A percentile compares a stretch with the other conserved stretches of the same genome.
Conservation (phyloP, 92 coral and sea anemone species). For the Nematostella vectensis region DNA sequence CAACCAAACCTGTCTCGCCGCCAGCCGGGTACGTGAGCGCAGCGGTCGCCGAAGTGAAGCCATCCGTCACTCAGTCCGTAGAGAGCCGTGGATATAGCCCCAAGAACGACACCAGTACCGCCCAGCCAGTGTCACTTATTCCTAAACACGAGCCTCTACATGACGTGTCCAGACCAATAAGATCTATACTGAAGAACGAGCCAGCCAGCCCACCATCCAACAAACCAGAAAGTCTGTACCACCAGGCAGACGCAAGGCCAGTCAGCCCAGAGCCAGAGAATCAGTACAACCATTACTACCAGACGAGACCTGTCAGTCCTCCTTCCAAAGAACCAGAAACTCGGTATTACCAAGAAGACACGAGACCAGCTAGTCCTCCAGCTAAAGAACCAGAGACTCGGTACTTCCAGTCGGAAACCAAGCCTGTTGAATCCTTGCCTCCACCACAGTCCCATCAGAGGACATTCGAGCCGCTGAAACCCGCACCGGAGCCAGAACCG, state of each 20-base stretch:
- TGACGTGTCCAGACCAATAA: constrained; percentile 4
- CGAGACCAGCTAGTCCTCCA: constrained; percentile 2
- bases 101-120: neutral
- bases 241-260: constrained; percentile 1
- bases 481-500: constrained; percentile 1
- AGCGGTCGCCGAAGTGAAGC: neutral
- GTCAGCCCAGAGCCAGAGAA: neutral
- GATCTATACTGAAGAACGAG: constrained; percentile 17
- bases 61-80: neutral
- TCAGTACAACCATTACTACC: too few relatives aligned
- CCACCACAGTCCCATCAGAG: neutral
- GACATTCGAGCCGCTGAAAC: neutral
- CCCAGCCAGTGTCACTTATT: neutral
- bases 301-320: too few relatives aligned
- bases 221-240: neutral
- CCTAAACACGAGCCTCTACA: neutral
- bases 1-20: neutral
- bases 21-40: neutral
- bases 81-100: neutral
- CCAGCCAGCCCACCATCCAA: neutral
- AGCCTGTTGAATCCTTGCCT: neutral
- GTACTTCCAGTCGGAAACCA: neutral
- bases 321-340: too few relatives aligned
- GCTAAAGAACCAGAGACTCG: too few relatives aligned
- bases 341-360: too few relatives aligned